phyloP scores from a whole-genome alignment of 2,888 invertebrate species.

The Hanleya hanleyi region DNA sequence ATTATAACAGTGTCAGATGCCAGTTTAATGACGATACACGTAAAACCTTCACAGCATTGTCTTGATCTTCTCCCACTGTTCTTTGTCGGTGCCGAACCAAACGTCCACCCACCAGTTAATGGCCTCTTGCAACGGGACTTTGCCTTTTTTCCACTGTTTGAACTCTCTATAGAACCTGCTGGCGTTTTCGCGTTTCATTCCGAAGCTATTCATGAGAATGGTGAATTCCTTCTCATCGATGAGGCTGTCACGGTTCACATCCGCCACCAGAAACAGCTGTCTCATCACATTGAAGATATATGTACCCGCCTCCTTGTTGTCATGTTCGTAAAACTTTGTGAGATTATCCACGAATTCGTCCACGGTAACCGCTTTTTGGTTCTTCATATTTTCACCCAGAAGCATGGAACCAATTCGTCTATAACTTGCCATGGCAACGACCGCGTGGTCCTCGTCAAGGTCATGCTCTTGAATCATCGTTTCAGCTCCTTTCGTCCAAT shows the following conservation, averaged over 20 bases:
- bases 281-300: neutral
- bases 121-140: slow-evolving; percentile 1
- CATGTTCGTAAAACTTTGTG: neutral
- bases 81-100: neutral
- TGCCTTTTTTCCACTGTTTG: neutral
- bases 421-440: neutral
- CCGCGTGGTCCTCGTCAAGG: neutral
- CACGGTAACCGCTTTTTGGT: neutral
- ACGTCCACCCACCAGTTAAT: slow-evolving; percentile 5
- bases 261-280: neutral
- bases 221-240: neutral
- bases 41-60: too few relatives aligned
- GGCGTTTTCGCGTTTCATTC: neutral
- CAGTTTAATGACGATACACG: too few relatives aligned
- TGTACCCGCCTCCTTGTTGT: neutral
- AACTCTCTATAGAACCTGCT: neutral
- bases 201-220: slow-evolving; percentile 2
- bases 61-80: neutral
- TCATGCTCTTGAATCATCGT: neutral
- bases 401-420: neutral
- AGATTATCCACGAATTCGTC: neutral
- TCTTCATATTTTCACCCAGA: neutral
- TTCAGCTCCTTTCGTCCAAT: neutral
- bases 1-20: too few relatives aligned
- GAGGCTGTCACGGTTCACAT: neutral